Evolutionary conservation across 2,797 vertebrate genomes (phyloP).

Genomic region (Propithecus perrieri): DNA sequence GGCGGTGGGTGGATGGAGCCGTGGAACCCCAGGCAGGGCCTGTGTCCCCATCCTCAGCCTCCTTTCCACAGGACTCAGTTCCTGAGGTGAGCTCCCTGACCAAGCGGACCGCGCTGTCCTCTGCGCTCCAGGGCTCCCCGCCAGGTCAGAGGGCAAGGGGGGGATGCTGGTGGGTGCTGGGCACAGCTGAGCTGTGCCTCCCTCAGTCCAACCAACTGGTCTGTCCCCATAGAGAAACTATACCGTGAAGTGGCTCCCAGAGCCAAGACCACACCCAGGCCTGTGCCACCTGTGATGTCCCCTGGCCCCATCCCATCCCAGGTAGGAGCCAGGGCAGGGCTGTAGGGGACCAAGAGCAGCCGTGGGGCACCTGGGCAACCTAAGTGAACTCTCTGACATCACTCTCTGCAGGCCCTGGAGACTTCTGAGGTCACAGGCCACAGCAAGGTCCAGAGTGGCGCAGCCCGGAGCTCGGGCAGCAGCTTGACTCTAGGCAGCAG

Average conservation of each 20-base stretch:
- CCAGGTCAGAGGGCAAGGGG: conserved; percentile 48
- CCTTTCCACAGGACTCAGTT: background rate
- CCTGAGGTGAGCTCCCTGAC: background rate
- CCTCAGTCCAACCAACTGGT: background rate
- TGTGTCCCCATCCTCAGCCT: background rate
- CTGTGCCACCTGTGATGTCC: background rate
- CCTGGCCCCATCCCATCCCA: background rate
- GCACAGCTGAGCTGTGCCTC: background rate
- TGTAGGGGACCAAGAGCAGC: background rate
- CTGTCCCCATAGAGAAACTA: conserved; percentile 7
- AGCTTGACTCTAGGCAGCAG: conserved; percentile 57
- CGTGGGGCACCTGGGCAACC: background rate
- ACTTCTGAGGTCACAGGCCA: background rate
- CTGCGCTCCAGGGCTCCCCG: background rate
- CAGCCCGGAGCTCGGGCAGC: background rate
- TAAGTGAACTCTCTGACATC: background rate
- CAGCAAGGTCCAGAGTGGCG: background rate
- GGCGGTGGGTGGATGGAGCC: background rate
- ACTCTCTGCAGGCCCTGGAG: conserved; percentile 14
- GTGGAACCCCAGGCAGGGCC: background rate
- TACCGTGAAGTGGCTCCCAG: background rate
- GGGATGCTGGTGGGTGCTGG: background rate
- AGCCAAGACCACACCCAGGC: background rate
- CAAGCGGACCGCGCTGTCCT: background rate
- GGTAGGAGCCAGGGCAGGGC: conserved; percentile 13